A percentile compares a stretch with the other conserved stretches of the same genome.
Conservation (phyloP, 1,140 invertebrate genomes). For the Pollicipes pollicipes region DNA sequence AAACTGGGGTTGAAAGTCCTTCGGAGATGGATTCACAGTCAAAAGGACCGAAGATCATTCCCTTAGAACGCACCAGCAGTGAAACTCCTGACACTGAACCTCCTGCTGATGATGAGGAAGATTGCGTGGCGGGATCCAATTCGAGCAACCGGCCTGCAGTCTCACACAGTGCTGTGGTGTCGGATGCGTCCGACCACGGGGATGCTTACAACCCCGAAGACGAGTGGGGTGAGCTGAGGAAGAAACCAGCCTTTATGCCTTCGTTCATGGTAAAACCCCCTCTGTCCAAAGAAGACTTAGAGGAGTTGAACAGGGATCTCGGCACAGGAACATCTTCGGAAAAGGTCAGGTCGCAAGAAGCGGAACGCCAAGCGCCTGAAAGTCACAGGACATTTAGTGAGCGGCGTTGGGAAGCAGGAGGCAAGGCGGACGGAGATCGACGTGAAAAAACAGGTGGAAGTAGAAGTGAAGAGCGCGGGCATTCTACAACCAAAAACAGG, state of each 20-base stretch:
- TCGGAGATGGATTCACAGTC: neutral
- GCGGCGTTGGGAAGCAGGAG: neutral
- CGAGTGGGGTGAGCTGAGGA: neutral
- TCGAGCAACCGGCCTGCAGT: neutral
- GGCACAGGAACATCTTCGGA: neutral
- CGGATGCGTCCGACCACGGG: neutral
- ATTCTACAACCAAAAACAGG: neutral
- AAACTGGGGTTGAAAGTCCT: neutral
- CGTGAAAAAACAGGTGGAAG: neutral
- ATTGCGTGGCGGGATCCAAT: too few relatives aligned
- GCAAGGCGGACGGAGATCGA: neutral
- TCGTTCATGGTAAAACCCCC: neutral
- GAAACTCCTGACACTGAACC: neutral
- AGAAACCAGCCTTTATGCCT: neutral
- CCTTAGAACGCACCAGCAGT: neutral
- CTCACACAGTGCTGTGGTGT: too few relatives aligned
- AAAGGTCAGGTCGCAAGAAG: too few relatives aligned
- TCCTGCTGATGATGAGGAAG: neutral
- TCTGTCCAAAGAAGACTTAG: neutral
- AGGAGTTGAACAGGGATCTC: neutral
- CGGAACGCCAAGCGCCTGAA: too few relatives aligned
- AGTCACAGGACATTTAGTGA: neutral
- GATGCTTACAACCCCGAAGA: neutral
- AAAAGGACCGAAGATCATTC: neutral
- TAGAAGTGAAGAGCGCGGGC: too few relatives aligned